Percentiles rank a stretch among this genome's conserved stretches.
Evolutionary conservation across 2,797 vertebrate species (phyloP).

Genomic region (Pantherophis alleghaniensis): DNA sequence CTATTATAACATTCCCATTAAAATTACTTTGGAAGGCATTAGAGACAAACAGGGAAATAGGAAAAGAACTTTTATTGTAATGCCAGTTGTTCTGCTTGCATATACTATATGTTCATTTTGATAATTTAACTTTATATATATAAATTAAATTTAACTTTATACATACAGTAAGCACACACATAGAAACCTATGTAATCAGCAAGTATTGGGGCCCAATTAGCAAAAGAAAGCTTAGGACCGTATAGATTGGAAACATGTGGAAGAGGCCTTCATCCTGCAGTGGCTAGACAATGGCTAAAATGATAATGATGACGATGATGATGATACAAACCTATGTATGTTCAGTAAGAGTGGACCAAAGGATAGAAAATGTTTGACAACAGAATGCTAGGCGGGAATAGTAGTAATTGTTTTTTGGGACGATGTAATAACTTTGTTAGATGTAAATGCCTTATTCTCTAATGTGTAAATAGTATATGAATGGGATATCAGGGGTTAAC

Average conservation of each 20-base stretch:
- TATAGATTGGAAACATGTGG: neutral
- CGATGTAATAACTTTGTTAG: neutral
- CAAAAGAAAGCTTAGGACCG: neutral
- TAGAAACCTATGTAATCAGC: neutral
- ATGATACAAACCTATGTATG: neutral
- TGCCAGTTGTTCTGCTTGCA: neutral
- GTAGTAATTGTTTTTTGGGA: neutral
- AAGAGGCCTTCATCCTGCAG: neutral
- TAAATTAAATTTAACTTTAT: neutral
- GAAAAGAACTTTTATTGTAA: neutral
- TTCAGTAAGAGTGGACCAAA: neutral
- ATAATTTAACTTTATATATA: neutral
- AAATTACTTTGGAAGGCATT: neutral
- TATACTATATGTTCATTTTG: neutral
- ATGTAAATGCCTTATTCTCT: too few species aligned
- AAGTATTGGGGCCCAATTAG: neutral
- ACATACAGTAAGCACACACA: neutral
- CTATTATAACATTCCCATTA: neutral
- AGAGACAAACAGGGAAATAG: neutral
- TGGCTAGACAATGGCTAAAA: neutral
- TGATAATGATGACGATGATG: neutral
- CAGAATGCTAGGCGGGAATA: neutral
- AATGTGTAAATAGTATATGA: too few species aligned
- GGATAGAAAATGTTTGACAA: neutral
- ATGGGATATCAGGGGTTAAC: too few species aligned